phyloP scores from a whole-genome alignment of 2,797 vertebrate species.

The Coccyzus lansbergi region DNA sequence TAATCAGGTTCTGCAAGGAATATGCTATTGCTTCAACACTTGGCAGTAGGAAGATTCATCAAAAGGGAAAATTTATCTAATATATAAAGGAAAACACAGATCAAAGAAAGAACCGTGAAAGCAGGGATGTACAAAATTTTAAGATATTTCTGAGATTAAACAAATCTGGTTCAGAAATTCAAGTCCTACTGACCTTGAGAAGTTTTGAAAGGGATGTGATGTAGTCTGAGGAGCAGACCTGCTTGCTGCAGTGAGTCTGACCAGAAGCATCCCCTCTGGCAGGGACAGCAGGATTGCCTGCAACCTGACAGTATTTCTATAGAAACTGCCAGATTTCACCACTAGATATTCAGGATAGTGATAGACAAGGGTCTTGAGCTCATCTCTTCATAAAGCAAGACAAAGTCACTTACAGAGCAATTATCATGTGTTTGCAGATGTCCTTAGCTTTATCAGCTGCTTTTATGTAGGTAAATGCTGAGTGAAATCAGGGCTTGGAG shows the following conservation, averaged over 20 bases:
- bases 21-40: neutral
- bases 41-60: neutral
- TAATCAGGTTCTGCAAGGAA: constrained; percentile 21
- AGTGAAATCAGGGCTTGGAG: neutral
- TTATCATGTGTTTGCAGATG: neutral
- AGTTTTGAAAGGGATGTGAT: neutral
- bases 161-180: neutral
- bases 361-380: neutral
- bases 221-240: neutral
- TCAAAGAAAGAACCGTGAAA: neutral
- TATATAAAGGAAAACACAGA: constrained; percentile 12
- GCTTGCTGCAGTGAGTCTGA: neutral
- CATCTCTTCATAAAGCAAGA: neutral
- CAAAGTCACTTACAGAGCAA: neutral
- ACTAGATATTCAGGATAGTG: neutral
- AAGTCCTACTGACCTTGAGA: neutral
- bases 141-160: neutral
- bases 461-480: neutral
- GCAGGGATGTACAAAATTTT: neutral
- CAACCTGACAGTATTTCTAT: neutral
- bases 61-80: neutral
- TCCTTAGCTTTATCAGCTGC: neutral
- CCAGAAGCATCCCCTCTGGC: neutral
- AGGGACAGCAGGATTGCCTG: neutral
- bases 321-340: neutral